phyloP scores from a whole-genome alignment of 1,140 invertebrate genomes.

The Amyelois transitella region DNA sequence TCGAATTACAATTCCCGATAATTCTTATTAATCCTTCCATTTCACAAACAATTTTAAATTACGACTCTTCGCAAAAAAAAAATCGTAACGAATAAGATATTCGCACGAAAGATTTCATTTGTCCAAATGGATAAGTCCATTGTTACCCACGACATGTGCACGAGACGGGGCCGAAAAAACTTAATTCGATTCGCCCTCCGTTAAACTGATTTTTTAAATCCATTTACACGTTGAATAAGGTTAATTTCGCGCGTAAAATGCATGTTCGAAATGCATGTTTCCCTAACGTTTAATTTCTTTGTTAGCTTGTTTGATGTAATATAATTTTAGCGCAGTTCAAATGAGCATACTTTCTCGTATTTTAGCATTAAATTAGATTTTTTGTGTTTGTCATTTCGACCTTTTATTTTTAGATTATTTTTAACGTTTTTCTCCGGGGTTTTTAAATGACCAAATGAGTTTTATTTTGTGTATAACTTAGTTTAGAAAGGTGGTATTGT shows the following conservation, averaged over 20 bases:
- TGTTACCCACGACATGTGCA: conserved; percentile 32
- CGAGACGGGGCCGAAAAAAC: conserved; percentile 25
- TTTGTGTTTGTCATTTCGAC: too few relatives aligned
- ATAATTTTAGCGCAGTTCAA: not conserved
- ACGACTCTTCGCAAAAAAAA: not conserved
- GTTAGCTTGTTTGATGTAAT: not conserved
- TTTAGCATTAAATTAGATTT: too few relatives aligned
- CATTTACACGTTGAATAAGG: conserved; percentile 29
- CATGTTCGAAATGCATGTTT: not conserved
- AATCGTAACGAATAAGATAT: not conserved
- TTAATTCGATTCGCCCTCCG: conserved; percentile 28
- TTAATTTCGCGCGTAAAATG: conserved; percentile 29
- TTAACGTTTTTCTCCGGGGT: too few relatives aligned
- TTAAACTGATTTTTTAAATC: conserved; percentile 27
- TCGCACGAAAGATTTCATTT: conserved; percentile 32
- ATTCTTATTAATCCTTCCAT: not conserved
- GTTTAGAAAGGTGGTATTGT: too few relatives aligned
- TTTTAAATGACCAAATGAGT: too few relatives aligned
- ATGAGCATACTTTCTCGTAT: too few relatives aligned
- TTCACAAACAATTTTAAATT: not conserved
- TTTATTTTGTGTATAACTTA: too few relatives aligned
- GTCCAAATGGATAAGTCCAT: conserved; percentile 34
- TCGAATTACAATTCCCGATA: too few relatives aligned
- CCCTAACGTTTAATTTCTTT: not conserved
- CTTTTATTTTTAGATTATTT: too few relatives aligned